Evolutionary conservation across 1,140 invertebrate genomes (phyloP).

Genomic region (Drosophila persimilis): DNA sequence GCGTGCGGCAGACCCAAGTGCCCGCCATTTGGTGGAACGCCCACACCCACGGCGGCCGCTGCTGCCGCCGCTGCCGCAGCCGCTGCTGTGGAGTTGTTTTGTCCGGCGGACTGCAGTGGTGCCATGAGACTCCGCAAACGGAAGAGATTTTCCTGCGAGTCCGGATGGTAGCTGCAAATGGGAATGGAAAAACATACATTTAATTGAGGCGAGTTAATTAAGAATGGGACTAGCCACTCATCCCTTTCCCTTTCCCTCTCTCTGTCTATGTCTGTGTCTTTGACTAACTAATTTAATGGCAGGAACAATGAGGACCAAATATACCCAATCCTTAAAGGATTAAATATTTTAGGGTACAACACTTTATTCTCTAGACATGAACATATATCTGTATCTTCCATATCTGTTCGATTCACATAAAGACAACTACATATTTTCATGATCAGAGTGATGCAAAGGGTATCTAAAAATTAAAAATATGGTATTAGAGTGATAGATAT

Average conservation of each 20-base stretch:
- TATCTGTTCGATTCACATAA: too few species aligned
- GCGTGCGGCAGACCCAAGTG: constrained; percentile 84
- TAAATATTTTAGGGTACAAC: neutral
- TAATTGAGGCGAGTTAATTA: constrained; percentile 69
- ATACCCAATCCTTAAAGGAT: neutral
- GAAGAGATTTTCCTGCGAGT: constrained; percentile 82
- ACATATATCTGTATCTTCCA: too few species aligned
- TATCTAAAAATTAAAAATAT: too few species aligned
- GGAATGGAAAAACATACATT: constrained; percentile 27
- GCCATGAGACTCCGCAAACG: constrained; percentile 81
- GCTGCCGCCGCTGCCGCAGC: constrained; percentile 63
- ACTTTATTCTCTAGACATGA: too few species aligned
- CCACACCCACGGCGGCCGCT: constrained; percentile 57
- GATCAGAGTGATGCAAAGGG: too few species aligned
- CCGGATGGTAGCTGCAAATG: constrained; percentile 74
- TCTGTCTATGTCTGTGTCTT: neutral
- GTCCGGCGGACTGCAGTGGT: constrained; percentile 71
- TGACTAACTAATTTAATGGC: too few species aligned
- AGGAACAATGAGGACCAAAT: neutral
- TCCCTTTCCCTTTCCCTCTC: neutral
- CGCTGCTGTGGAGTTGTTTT: constrained; percentile 56
- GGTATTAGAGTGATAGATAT: too few species aligned
- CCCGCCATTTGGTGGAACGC: constrained; percentile 70
- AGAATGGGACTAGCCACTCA: constrained; percentile 31
- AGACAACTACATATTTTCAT: too few species aligned